phyloP scores from a whole-genome alignment of 2,797 vertebrate species.

The Acestrorhynchus altus region DNA sequence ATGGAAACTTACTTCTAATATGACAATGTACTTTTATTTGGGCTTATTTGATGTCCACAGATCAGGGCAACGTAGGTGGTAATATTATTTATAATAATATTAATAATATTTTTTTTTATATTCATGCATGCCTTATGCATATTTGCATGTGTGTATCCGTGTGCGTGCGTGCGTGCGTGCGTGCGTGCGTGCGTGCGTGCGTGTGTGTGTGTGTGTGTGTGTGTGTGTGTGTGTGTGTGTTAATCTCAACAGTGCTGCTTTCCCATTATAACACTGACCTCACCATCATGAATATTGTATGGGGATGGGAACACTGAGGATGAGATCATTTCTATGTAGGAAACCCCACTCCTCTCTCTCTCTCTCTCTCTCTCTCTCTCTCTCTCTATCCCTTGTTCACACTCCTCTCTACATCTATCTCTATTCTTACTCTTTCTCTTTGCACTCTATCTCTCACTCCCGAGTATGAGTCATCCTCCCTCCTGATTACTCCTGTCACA shows the following conservation, averaged over 20 bases:
- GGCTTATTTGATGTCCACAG: too few species aligned
- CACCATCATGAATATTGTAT: constrained; percentile 62
- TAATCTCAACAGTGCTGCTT: constrained; percentile 45
- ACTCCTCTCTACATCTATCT: constrained; percentile 13
- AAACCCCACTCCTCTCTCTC: constrained; percentile 50
- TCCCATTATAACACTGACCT: constrained; percentile 54
- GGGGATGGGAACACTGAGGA: constrained; percentile 51
- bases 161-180: background rate
- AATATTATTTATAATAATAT: too few species aligned
- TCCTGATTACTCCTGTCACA: constrained; percentile 49
- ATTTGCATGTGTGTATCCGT: too few species aligned
- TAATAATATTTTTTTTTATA: too few species aligned
- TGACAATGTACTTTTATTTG: too few species aligned
- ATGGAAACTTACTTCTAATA: too few species aligned
- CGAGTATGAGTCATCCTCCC: constrained; percentile 56
- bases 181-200: constrained; percentile 32
- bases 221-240: constrained; percentile 41
- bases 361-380: constrained; percentile 22
- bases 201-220: constrained; percentile 35
- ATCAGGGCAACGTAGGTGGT: too few species aligned
- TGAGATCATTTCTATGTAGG: constrained; percentile 63
- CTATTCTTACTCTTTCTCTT: background rate
- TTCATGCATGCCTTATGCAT: too few species aligned
- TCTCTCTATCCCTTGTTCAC: background rate
- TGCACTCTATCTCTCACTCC: constrained; percentile 20